A percentile compares a stretch with the other conserved stretches of the same genome.
Conservation (phyloP, 53 echinoderm and acorn worm genomes). For the Echinarachnius parma region DNA sequence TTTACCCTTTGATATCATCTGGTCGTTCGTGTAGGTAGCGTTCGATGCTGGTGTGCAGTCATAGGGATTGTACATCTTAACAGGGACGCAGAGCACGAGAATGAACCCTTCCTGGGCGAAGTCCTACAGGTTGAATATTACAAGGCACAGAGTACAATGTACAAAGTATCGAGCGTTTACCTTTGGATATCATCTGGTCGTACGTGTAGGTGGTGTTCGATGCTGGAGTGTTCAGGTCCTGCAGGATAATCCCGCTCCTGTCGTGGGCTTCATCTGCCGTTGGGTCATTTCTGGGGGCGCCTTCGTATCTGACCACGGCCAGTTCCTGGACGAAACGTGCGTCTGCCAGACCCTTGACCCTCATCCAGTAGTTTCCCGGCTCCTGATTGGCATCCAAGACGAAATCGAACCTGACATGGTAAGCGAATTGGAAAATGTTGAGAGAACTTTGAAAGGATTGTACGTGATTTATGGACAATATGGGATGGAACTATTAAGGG, state of each 20-base stretch:
- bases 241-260: constrained; percentile 36
- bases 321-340: constrained; percentile 61
- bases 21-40: too few relatives aligned
- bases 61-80: too few relatives aligned
- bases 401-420: constrained; percentile 63
- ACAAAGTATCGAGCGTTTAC: too few relatives aligned
- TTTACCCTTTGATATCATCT: too few relatives aligned
- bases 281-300: constrained; percentile 49
- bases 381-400: constrained; percentile 65
- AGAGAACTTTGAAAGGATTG: not conserved
- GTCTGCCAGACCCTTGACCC: constrained; percentile 73
- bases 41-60: too few relatives aligned
- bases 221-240: constrained; percentile 17
- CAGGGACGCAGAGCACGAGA: too few relatives aligned
- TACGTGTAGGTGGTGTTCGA: constrained; percentile 27
- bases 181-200: constrained; percentile 22
- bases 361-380: constrained; percentile 84
- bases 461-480: not conserved
- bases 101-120: too few relatives aligned
- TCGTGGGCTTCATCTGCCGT: constrained; percentile 25
- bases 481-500: not conserved
- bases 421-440: not conserved
- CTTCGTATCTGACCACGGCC: constrained; percentile 70
- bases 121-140: too few relatives aligned
- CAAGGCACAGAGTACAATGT: too few relatives aligned